A percentile compares a stretch with the other conserved stretches of the same genome.
These are phyloP conservation scores for Troides aeacus DNA, from an alignment of 2,888 invertebrate genomes.

Conservation along the genomic window DNA sequence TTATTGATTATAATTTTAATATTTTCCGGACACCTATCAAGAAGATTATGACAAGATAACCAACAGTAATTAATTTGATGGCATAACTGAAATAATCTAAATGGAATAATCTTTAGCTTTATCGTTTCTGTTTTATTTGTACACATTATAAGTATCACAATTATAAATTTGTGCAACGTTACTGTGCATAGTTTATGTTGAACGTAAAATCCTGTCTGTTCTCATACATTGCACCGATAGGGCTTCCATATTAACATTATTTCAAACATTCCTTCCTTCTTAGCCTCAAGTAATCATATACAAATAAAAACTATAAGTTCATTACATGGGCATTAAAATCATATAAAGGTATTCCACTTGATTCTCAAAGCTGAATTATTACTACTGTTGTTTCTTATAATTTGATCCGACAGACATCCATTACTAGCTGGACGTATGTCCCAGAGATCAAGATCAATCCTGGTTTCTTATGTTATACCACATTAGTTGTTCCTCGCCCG, in stretches of 20 bases:
- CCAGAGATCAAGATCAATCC: too few relatives aligned
- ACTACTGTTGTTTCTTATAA: neutral
- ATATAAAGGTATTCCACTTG: neutral
- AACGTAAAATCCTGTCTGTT: neutral
- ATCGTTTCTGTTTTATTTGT: neutral
- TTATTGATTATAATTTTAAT: too few relatives aligned
- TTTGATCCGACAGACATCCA: too few relatives aligned
- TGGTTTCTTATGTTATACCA: too few relatives aligned
- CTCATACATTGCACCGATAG: neutral
- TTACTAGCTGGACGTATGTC: too few relatives aligned
- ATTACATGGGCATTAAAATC: constrained; percentile 3
- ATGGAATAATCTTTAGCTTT: too few relatives aligned
- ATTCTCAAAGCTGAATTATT: constrained; percentile 9
- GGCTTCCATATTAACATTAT: constrained; percentile 1
- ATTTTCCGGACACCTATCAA: too few relatives aligned
- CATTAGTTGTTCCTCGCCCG: too few relatives aligned
- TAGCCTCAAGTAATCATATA: constrained; percentile 8
- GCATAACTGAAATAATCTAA: too few relatives aligned
- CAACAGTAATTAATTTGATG: too few relatives aligned
- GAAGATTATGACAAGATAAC: too few relatives aligned
- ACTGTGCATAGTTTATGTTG: neutral
- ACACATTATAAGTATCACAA: neutral
- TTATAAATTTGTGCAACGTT: neutral
- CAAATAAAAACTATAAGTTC: neutral
- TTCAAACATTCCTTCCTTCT: constrained; percentile 13